Percentiles rank a stretch among this genome's conserved stretches.
Conservation (phyloP, 2,888 invertebrate genomes). For the Chymomyza fuscimana region DNA sequence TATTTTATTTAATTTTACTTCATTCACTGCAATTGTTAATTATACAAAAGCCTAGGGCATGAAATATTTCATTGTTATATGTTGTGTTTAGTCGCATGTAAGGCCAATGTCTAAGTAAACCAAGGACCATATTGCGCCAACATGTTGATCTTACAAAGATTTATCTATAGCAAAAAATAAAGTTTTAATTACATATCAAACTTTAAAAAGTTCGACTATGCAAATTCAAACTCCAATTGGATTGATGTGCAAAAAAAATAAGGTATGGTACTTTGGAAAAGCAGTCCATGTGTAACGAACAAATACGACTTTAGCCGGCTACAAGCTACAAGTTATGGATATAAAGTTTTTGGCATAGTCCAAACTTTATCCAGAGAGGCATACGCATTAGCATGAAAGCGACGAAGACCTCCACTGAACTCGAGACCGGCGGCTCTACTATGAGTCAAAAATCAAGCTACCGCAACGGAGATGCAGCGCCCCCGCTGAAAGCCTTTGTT, state of each 20-base stretch:
- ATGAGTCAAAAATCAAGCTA: constrained; percentile 72
- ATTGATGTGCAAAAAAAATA: constrained; percentile 41
- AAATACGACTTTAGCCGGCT: constrained; percentile 52
- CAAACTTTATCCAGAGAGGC: constrained; percentile 15
- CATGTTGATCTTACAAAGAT: not conserved
- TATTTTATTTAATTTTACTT: no score
- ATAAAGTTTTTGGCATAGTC: constrained; percentile 13
- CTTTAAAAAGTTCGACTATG: constrained; percentile 3
- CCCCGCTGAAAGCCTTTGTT: constrained; percentile 43
- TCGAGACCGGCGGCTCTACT: constrained; percentile 28
- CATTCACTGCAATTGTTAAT: not conserved
- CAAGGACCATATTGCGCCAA: not conserved
- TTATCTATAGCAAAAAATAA: not conserved
- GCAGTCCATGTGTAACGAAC: constrained; percentile 62
- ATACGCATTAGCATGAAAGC: constrained; percentile 58
- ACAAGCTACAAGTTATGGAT: constrained; percentile 19
- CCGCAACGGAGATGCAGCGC: constrained; percentile 55
- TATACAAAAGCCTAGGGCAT: not conserved
- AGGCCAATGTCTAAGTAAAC: not conserved
- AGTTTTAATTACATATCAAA: constrained; percentile 17
- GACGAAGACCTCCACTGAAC: constrained; percentile 62
- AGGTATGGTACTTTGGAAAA: constrained; percentile 35
- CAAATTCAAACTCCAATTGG: constrained; percentile 29
- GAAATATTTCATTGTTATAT: not conserved
- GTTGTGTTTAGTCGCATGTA: not conserved